phyloP scores from a whole-genome alignment of 2,797 vertebrate species.

The Sus cebifrons region DNA sequence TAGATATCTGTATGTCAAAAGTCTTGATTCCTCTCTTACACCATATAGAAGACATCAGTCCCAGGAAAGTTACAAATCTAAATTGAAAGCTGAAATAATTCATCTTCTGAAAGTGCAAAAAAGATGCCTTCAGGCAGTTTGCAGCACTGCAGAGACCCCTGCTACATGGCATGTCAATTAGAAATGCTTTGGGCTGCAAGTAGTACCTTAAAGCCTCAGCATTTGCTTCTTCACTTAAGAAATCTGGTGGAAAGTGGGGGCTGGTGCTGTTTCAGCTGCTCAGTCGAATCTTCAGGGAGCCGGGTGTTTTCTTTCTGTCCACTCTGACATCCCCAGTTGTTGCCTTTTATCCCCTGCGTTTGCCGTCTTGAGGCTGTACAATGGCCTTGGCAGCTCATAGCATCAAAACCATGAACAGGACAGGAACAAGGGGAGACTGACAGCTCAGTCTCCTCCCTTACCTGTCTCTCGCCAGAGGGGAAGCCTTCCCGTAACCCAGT shows the following conservation, averaged over 20 bases:
- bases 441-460: neutral
- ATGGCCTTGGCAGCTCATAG: neutral
- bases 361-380: neutral
- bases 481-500: neutral
- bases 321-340: neutral
- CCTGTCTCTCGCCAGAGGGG: neutral
- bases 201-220: neutral
- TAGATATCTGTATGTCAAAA: neutral
- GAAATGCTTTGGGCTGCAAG: constrained; percentile 7
- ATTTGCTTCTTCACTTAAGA: constrained; percentile 8
- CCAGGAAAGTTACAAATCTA: constrained; percentile 29
- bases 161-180: neutral
- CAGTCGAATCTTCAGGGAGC: neutral
- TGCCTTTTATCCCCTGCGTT: neutral
- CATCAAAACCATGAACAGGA: neutral
- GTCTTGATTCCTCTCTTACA: neutral
- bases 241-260: neutral
- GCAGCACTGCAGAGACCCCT: rapidly evolving
- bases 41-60: neutral
- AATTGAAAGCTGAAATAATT: constrained; percentile 54
- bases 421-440: neutral
- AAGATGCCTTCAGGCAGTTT: neutral
- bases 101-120: neutral
- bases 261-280: neutral
- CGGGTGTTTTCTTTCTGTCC: neutral